Conservation (phyloP, 2,888 invertebrate species). For the Drosophila neonasuta region DNA sequence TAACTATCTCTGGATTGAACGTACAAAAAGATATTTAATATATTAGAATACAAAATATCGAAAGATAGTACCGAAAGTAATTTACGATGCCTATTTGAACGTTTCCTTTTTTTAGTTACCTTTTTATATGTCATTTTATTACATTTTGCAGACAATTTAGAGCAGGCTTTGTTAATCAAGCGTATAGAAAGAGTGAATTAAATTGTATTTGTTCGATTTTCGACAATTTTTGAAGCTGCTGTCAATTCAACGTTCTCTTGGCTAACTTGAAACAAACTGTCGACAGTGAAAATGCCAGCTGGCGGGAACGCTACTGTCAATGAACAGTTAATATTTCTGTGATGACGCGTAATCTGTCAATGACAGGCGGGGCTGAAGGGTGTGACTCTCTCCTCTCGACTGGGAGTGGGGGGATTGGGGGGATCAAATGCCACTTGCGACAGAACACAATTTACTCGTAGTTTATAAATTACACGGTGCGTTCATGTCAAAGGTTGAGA, state of each 20-base stretch:
- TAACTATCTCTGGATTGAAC: too few species aligned
- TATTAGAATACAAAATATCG: not conserved
- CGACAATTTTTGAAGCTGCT: constrained; percentile 22
- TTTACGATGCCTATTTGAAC: not conserved
- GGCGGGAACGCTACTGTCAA: constrained; percentile 49
- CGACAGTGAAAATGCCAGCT: constrained; percentile 39
- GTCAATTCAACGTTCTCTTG: constrained; percentile 22
- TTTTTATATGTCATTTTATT: constrained; percentile 6
- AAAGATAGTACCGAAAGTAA: not conserved
- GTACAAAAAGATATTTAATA: too few species aligned
- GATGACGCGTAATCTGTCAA: constrained; percentile 80
- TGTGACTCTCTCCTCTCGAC: not conserved
- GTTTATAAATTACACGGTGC: constrained; percentile 63
- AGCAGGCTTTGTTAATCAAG: constrained; percentile 8
- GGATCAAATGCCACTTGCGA: constrained; percentile 18
- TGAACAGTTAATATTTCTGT: constrained; percentile 77
- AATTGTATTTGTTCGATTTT: constrained; percentile 58
- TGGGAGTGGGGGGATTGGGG: not conserved
- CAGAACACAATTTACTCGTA: constrained; percentile 46
- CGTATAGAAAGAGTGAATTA: constrained; percentile 32
- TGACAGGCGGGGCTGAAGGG: constrained; percentile 56
- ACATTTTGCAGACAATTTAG: constrained; percentile 17
- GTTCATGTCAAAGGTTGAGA: constrained; percentile 54
- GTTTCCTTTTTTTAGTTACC: not conserved
- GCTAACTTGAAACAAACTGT: constrained; percentile 41